phyloP scores from a whole-genome alignment of 2,888 invertebrate species.

The Crocallis elinguaria region DNA sequence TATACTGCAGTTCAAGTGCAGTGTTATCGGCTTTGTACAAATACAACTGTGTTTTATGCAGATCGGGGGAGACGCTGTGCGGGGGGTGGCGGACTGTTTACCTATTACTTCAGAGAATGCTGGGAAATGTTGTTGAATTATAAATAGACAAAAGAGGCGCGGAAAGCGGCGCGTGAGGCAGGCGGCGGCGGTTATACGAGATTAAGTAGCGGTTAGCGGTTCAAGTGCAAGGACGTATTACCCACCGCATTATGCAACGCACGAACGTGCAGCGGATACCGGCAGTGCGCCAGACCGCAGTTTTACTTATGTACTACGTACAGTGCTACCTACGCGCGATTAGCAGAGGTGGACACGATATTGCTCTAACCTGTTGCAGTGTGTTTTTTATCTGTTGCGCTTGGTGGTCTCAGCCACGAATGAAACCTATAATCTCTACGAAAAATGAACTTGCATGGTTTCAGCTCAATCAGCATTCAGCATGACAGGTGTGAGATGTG shows the following conservation, averaged over 20 bases:
- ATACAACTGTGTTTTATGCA: not conserved
- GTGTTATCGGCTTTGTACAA: not conserved
- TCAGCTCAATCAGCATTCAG: too few species aligned
- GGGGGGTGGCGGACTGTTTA: not conserved
- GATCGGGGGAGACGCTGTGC: not conserved
- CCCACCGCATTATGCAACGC: not conserved
- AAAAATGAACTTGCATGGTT: too few species aligned
- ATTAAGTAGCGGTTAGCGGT: not conserved
- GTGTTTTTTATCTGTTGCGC: too few species aligned
- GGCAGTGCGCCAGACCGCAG: not conserved
- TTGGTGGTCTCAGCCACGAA: too few species aligned
- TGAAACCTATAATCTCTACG: too few species aligned
- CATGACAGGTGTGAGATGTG: too few species aligned
- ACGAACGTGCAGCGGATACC: not conserved
- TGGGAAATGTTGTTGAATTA: not conserved
- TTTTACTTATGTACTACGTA: too few species aligned
- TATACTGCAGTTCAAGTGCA: not conserved
- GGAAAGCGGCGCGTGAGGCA: not conserved
- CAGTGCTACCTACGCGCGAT: too few species aligned
- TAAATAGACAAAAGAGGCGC: not conserved
- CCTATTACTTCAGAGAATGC: not conserved
- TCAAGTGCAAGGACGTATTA: conserved; percentile 4
- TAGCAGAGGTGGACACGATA: too few species aligned
- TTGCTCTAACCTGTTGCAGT: too few species aligned
- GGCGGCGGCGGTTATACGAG: not conserved